Evolutionary conservation across 2,797 vertebrate species (phyloP), one percentile per base, ranked within the genome.

Genomic region (Pipistrellus nathusii): DNA sequence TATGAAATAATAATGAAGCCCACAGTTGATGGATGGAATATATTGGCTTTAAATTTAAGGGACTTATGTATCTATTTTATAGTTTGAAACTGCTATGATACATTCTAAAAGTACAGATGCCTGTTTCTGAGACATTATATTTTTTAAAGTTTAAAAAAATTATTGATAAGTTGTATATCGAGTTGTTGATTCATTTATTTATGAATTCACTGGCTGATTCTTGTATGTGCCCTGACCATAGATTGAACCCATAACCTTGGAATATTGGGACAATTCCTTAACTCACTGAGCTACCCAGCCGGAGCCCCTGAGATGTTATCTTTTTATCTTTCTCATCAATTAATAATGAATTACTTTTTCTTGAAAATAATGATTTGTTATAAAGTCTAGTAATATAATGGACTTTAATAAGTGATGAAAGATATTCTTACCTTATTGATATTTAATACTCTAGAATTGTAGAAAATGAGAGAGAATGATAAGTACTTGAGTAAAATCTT

Each of bases 301-400:
- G 7, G 30, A n/a, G 62, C 62, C 62, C 30, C 30, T 64, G 30
- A 64, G 30, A n/a, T 14, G n/a, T 64, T 53, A 12, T 77, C 4
- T 71, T 90, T 89, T 57, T 41, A 64, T 35, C 8, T 76, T 88
- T 95, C 7, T 91, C 23, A n/a, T 76, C 21, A 77, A 41, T 76
- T 53, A 35, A 25, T 69, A 76, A 71, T 44, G 11, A 59, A 27
- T 59, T 59, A 27, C 57, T 27, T 59, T 59, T 59, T 27, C 17
- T 76, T 94, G 83, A 76, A 90, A 82, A 57, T 41, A 87, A 51
- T 76, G 18, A 46, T 46, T 93, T 38, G 3, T 44, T 87, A 85
- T n/a, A 83, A 95, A 82, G 14, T 83, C 80, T 18, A 46, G 21
- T 38, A 68, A 71, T 23, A 90, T 25, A 69, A 73, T 87, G 23